Percentiles rank a stretch among this genome's conserved stretches.
phyloP scores from a whole-genome alignment of 2,797 vertebrate species.

The Loris lydekkerianus region DNA sequence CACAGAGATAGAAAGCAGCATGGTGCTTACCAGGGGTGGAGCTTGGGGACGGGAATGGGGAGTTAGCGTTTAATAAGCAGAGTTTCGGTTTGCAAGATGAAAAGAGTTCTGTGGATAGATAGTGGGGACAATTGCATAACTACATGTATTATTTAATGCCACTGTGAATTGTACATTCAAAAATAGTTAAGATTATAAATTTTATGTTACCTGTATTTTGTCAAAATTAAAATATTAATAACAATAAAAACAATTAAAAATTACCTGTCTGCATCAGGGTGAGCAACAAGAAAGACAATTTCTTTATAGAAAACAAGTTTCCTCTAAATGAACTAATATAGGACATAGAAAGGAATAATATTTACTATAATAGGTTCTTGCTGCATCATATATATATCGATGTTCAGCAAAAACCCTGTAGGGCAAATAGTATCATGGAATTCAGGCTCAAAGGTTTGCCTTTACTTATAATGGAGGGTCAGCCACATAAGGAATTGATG shows the following conservation, averaged over 20 bases:
- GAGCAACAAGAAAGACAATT: neutral
- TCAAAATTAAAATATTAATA: neutral
- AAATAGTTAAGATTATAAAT: neutral
- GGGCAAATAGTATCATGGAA: conserved; percentile 36
- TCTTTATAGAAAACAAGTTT: neutral
- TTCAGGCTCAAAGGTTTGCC: neutral
- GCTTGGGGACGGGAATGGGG: no score
- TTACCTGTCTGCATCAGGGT: neutral
- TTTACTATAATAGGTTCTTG: neutral
- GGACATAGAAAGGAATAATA: neutral
- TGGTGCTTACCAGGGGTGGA: neutral
- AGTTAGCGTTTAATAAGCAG: neutral
- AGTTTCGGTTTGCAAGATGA: neutral
- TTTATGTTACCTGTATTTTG: neutral
- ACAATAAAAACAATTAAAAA: neutral
- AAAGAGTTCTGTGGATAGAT: neutral
- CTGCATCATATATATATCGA: neutral
- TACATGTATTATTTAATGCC: neutral
- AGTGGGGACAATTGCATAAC: fast-evolving
- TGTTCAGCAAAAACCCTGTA: conserved; percentile 44
- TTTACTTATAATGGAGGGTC: neutral
- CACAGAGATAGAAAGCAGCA: neutral
- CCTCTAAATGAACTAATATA: neutral
- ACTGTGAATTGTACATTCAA: neutral
- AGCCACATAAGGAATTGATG: neutral